Base-by-base conservation (phyloP, 2,113 vertebrate genomes). In the Jacana jacana region DNA sequence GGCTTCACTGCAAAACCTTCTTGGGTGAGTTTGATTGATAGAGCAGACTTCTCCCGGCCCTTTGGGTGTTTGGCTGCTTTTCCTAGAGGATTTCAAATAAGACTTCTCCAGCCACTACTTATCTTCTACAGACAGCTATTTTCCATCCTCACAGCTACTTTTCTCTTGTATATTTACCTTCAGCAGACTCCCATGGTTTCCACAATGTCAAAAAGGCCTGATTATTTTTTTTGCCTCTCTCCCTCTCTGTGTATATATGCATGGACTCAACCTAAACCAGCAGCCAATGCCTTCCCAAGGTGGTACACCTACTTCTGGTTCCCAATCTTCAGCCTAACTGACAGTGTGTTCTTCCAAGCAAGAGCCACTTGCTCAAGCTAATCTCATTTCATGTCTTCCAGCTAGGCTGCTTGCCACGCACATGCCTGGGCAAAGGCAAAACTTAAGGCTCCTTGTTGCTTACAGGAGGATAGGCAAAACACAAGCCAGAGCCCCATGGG, bases 71-170 rank as follows among this genome's bases (percentile, higher is more conserved):
- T 95, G 91, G 95, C 94, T 90, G 86, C 82, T 86, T 81, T 90
- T 93, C 86, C 78, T 91, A 57, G 28, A 89, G 97, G 75, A 94
- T 95, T 96, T 93, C 90, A 89, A 92, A 64, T 73, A 66, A 88
- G 86, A 86, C 83, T 93, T 96, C 93, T 93, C 83, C 58, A 96
- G 80, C 70, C 77, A 68, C 83, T 88, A 96, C 85, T 97, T 97
- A 97, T 97, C 97, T 96, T 52, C 85, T 85, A 39, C 88, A 97
- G 76, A 22, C 96, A 97, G 94, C 85, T 94, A 92, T 91, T 63
- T 84, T 46, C 61, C 58, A 80, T 54, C 72, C 88, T 86, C 94
- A 52, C 58, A 88, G 91, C 65, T 71, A 83, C 95, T 86, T 86
- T 95, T 33, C 90, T 89, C 88, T 55, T 28, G n/a, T 89, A 42